Evolutionary conservation across 2,888 invertebrate species (phyloP), one percentile per base, ranked within the genome.

Genomic region (Leptura quadrifasciata): DNA sequence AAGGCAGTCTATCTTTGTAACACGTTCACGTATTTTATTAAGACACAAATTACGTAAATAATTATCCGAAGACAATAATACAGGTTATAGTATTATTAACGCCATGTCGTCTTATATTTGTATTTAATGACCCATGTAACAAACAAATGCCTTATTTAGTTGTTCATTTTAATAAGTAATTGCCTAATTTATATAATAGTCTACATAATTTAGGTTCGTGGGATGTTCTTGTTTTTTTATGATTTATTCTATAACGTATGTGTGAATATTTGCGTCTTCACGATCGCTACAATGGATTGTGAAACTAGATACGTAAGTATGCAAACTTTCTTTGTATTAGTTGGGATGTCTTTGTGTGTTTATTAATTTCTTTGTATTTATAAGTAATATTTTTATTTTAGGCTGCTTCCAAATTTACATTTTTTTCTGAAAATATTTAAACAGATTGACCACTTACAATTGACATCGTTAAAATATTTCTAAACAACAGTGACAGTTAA

Each of bases 61-160:
- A 61, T 61, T 61, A 61, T 31, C 17, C 31, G 17, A n/a, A 31
- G 60, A 61, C 60, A 61, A 61, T 61, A 31, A 47, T n/a, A 31
- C 15, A 5, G 47, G 4, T 15, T 47, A n/a, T 15, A n/a, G n/a
- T 47, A 6, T 12, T 47, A 47, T 47, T 47, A 47, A n/a, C 47
- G n/a, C n/a, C 47, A n/a, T 47, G 5, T 47, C 47, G 47, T n/a
- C 15, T 47, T 47, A 47, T n/a, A 47, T 47, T 15, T 47, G 47
- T n/a, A 47, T 47, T 47, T 47, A 47, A 47, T 47, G 47, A 47
- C 47, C 47, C 47, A 47, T n/a, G 47, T 47, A 47, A 39, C 39
- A 12, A 39, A 39, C 39, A 39, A 39, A 39, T 39, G 39, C 47
- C 47, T 47, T 47, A 47, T 47, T 47, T n/a, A 47, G 47, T 47